Base-by-base conservation (phyloP, 1,140 invertebrate genomes). In the Penaeus japonicus region DNA sequence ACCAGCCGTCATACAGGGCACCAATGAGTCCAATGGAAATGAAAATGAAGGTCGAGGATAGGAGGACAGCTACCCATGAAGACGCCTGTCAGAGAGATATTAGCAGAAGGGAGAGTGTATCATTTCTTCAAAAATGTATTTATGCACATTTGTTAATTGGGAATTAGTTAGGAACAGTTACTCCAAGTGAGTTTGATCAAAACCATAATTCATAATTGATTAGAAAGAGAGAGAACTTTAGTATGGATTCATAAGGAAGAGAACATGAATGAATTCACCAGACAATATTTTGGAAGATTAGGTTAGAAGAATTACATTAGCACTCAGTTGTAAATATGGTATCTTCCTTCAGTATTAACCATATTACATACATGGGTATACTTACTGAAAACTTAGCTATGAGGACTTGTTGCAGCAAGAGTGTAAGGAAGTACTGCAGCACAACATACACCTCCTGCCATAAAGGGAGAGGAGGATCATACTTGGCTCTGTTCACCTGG, bases 371-470 rank as follows among this genome's bases (percentile, higher is more conserved):
- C 4, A 59, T 32, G 15, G 24, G 17, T 0, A 35, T 53, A 77
- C 81, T 77, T 35, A 88, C 73, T n/a, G 32, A 27, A 12, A 82
- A 18, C 57, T 89, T 80, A 17, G 75, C 24, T n/a, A 87, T 88
- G 39, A 35, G 78, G 32, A 27, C 30, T 27, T 88, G 86, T 12
- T 88, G 86, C 27, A 88, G 15, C 1, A 88, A 18, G 18, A 96
- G 91, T 0, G 96, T 93, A 1, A 95, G 91, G 47, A 93, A 91
- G 91, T 97, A 97, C 91, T 97, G 96, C 0, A 95, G 54, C 12
- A 94, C 91, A 15, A 96, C 92, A 91, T 97, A 97, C 0, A 94
- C 54, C 89, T 95, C 96, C 90, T 94, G 95, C 95, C 95, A 96
- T 0, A 92, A 65, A 0, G 96, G 94, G n/a, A 97, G 91, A 82